Percentiles rank a stretch among this genome's conserved stretches.
Evolutionary conservation across 2,888 invertebrate species (phyloP).

Genomic region (Dastarcus helophoroides): DNA sequence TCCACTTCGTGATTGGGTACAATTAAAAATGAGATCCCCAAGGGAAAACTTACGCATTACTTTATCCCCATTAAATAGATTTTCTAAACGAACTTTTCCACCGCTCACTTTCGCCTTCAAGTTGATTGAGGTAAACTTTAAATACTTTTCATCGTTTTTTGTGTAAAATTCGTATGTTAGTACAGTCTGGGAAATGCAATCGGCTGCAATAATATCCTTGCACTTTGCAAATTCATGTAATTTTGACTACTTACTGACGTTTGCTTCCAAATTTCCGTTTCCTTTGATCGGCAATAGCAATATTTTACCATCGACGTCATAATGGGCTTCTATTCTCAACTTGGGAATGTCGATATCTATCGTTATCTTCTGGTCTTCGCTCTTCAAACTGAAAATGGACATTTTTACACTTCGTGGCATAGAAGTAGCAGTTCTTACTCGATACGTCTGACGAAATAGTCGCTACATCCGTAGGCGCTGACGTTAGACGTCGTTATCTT

Average conservation of each 20-base stretch:
- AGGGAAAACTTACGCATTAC: constrained; percentile 38
- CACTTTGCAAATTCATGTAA: neutral
- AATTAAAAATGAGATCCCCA: too few relatives aligned
- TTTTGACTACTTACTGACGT: constrained; percentile 38
- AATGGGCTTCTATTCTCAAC: constrained; percentile 40
- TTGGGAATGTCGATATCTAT: constrained; percentile 41
- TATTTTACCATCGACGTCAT: constrained; percentile 42
- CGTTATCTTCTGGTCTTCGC: constrained; percentile 31
- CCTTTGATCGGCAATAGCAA: constrained; percentile 43
- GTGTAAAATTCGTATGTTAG: constrained; percentile 29
- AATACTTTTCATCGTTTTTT: constrained; percentile 34
- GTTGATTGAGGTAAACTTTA: constrained; percentile 36
- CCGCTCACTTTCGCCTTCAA: constrained; percentile 39
- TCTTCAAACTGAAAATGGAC: constrained; percentile 27
- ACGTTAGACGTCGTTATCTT: constrained; percentile 37
- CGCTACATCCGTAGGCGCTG: constrained; percentile 41
- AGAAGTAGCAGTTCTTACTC: constrained; percentile 35
- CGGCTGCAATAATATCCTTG: constrained; percentile 25
- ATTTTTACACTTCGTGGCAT: neutral
- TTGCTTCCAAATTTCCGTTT: constrained; percentile 41
- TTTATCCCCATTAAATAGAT: constrained; percentile 44
- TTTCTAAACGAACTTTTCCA: constrained; percentile 39
- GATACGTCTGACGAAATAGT: constrained; percentile 38
- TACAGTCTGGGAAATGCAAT: constrained; percentile 22
- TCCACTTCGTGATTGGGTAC: too few relatives aligned